Evolutionary conservation across 2,888 invertebrate species (phyloP).

Genomic region (Graphium colonna): DNA sequence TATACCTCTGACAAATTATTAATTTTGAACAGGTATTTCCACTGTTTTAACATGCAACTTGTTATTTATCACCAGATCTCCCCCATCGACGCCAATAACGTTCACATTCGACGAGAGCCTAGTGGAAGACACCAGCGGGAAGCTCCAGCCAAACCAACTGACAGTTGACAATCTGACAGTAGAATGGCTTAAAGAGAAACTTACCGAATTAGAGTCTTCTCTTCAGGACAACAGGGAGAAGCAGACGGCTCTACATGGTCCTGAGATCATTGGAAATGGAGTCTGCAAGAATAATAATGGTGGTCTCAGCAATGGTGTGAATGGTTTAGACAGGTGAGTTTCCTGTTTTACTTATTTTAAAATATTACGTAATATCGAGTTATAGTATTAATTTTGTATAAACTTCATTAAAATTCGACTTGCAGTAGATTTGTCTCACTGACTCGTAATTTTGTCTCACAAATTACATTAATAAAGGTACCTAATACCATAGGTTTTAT

Average conservation of each 20-base stretch:
- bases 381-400: no score
- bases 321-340: slow-evolving; percentile 71
- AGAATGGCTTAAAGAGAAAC: slow-evolving; percentile 91
- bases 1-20: not conserved
- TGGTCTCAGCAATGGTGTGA: slow-evolving; percentile 75
- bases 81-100: slow-evolving; percentile 86
- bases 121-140: slow-evolving; percentile 93
- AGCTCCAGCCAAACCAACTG: slow-evolving; percentile 90
- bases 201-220: slow-evolving; percentile 88
- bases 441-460: no score
- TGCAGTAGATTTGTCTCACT: no score
- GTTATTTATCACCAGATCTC: slow-evolving; percentile 81
- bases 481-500: no score
- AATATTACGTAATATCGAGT: no score
- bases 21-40: not conserved
- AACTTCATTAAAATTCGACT: no score
- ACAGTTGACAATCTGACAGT: slow-evolving; percentile 96
- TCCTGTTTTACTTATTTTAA: no score
- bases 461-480: no score
- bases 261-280: slow-evolving; percentile 73
- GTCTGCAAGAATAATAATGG: slow-evolving; percentile 72
- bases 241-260: slow-evolving; percentile 79
- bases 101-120: slow-evolving; percentile 94
- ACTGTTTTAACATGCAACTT: no score
- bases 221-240: slow-evolving; percentile 89